Conservation (phyloP, 2,888 invertebrate species). For the Penaeus monodon region DNA sequence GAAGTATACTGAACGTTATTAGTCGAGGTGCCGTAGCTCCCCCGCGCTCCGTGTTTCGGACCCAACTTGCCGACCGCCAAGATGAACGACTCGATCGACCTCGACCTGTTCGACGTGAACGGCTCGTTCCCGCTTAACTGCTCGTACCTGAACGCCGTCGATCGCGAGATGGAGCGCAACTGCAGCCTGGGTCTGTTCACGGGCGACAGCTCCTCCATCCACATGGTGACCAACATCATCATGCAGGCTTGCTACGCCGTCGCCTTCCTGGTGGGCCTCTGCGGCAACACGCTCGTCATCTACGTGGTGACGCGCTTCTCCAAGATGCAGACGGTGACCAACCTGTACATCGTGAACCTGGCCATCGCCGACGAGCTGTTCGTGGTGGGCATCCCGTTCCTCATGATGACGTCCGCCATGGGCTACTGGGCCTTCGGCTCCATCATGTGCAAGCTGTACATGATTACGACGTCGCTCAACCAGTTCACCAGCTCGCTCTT, state of each 20-base stretch:
- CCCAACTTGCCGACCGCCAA: too few relatives aligned
- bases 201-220: too few relatives aligned
- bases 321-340: conserved; percentile 95
- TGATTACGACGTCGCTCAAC: conserved; percentile 91
- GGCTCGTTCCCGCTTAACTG: too few relatives aligned
- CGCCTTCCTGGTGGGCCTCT: conserved; percentile 87
- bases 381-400: conserved; percentile 89
- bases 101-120: too few relatives aligned
- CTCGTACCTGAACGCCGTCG: too few relatives aligned
- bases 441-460: conserved; percentile 89
- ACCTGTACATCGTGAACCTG: conserved; percentile 90
- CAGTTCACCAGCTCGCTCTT: conserved; percentile 94
- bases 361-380: conserved; percentile 94
- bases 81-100: too few relatives aligned
- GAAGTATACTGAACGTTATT: too few relatives aligned
- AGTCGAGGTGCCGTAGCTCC: too few relatives aligned
- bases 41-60: too few relatives aligned
- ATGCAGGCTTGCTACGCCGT: conserved; percentile 68
- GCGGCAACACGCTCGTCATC: conserved; percentile 91
- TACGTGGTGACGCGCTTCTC: conserved; percentile 88
- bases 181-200: conserved; percentile 19
- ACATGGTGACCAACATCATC: conserved; percentile 17
- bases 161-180: conserved; percentile 15
- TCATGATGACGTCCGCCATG: conserved; percentile 85
- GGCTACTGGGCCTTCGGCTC: conserved; percentile 89